phyloP scores from a whole-genome alignment of 2,113 vertebrate genomes.

The Peromyscus polionotus region DNA sequence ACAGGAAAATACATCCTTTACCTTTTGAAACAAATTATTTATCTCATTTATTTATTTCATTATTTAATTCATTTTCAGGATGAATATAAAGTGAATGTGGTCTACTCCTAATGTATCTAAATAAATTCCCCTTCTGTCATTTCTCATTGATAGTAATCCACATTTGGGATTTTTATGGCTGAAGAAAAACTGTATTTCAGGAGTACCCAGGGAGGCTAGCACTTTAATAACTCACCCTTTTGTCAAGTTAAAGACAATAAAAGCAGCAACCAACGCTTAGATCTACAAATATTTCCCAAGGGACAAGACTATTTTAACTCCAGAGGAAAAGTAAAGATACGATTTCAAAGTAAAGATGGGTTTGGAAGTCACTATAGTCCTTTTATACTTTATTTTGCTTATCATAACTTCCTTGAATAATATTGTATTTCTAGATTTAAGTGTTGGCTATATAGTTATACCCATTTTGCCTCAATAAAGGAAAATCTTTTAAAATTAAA shows the following conservation, averaged over 20 bases:
- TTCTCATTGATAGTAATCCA: not conserved
- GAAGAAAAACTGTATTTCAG: constrained; percentile 20
- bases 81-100: not conserved
- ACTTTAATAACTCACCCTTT: constrained; percentile 14
- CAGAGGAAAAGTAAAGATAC: not conserved
- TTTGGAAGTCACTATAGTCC: not conserved
- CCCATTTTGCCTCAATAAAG: constrained; percentile 14
- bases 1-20: not conserved
- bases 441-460: not conserved
- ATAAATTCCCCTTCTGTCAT: not conserved
- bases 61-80: not conserved
- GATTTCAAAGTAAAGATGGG: not conserved
- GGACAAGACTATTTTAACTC: not conserved
- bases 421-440: constrained; percentile 34
- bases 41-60: constrained; percentile 20
- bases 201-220: not conserved
- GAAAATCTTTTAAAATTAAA: not conserved
- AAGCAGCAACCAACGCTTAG: not conserved
- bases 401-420: not conserved
- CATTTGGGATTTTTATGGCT: not conserved
- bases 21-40: constrained; percentile 32
- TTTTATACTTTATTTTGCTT: constrained; percentile 25
- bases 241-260: constrained; percentile 39
- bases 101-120: not conserved
- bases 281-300: constrained; percentile 44